Evolutionary conservation across 2,888 invertebrate genomes (phyloP), one percentile per base, ranked within the genome.

Genomic region (Patella pellucida): DNA sequence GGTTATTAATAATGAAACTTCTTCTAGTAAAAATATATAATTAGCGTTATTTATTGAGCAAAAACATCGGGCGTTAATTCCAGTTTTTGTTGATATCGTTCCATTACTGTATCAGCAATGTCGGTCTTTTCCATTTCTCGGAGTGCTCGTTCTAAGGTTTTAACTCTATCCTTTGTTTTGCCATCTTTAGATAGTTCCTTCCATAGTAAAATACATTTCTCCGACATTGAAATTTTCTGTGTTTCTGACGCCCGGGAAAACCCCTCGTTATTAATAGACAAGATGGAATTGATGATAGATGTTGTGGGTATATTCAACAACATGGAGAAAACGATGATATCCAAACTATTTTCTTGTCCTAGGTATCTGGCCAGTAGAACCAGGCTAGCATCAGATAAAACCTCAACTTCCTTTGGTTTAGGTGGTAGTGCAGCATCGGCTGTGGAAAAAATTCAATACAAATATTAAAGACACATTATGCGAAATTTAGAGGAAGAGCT

Each of bases 81-180:
- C 67, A 79, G 78, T 67, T 85, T 83, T 69, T 85, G 83, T 12
- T 78, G 78, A 52, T 85, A 83, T 68, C 82, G 82, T 56, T 88
- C 87, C 41, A 79, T 75, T 5, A 88, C 76, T 5, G 81, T 72
- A 16, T 87, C 85, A 4, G 86, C 86, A 23, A 85, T 74, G 51
- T 87, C 87, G 12, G 78, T 69, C 78, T 86, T 85, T 0, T 86
- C 87, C 81, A 88, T 82, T 75, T 86, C 86, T 52, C 80, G 78
- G 12, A 88, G 76, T 3, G 87, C 88, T 41, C 81, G 79, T 62
- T 85, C 86, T n/a, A 88, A 54, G 15, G 84, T 83, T 72, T 81
- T 82, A 1, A 87, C 81, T 70, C 85, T 82, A 7, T 88, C 87
- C 52, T 79, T 82, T 50, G 86, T 85, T 76, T 87, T 88, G 2